A percentile compares a stretch with the other conserved stretches of the same genome.
These are phyloP conservation scores for Andrena marginata DNA, from an alignment of 2,888 invertebrate genomes.

Conservation along the genomic window DNA sequence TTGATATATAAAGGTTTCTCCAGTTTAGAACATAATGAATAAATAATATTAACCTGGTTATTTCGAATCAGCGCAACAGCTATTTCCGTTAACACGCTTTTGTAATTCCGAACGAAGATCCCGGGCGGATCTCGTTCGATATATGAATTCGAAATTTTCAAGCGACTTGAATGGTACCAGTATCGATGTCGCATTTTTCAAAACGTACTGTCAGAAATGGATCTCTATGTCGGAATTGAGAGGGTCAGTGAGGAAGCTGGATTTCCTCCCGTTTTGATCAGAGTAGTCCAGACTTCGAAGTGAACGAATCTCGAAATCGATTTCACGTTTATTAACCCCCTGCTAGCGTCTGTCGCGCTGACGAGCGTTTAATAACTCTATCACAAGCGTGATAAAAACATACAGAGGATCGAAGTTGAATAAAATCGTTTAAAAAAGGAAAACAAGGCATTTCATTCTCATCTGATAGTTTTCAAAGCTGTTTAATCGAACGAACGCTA, in stretches of 20 bases:
- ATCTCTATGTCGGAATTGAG: conserved; percentile 2
- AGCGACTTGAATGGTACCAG: too few relatives aligned
- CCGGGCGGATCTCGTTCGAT: too few relatives aligned
- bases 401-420: too few relatives aligned
- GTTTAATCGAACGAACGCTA: not conserved
- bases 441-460: not conserved
- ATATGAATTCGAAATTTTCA: too few relatives aligned
- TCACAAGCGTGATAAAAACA: not conserved
- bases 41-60: too few relatives aligned
- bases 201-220: not conserved
- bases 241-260: not conserved
- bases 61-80: too few relatives aligned
- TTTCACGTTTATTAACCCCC: not conserved
- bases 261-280: not conserved
- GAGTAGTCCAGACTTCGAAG: not conserved
- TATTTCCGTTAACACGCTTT: too few relatives aligned
- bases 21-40: too few relatives aligned
- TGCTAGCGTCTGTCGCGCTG: too few relatives aligned
- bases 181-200: not conserved
- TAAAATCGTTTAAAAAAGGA: too few relatives aligned
- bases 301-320: conserved; percentile 17
- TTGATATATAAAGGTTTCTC: too few relatives aligned
- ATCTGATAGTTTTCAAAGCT: not conserved
- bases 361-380: not conserved
- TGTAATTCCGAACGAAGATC: too few relatives aligned